Conservation (phyloP, 2,797 vertebrate species). For the Mionectes olivaceus region DNA sequence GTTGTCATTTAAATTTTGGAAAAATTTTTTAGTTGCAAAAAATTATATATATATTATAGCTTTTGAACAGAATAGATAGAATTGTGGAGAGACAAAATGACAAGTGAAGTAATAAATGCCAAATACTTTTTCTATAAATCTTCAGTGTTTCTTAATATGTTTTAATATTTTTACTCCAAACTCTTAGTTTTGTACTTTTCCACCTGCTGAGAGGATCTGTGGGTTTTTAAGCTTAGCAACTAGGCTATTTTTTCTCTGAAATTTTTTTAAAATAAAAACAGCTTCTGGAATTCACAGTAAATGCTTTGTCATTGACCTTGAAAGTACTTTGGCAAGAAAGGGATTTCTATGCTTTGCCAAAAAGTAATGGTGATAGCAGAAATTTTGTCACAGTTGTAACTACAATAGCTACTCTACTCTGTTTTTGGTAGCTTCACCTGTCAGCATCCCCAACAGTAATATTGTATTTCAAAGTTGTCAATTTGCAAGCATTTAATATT, state of each 20-base stretch:
- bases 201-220: not conserved
- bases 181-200: not conserved
- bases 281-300: not conserved
- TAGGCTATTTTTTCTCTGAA: conserved; percentile 1
- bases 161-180: not conserved
- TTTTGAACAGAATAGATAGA: not conserved
- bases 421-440: not conserved
- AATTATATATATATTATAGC: not conserved
- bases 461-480: not conserved
- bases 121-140: not conserved
- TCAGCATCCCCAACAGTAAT: not conserved
- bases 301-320: conserved; percentile 49
- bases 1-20: not conserved
- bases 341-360: conserved; percentile 10
- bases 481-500: not conserved
- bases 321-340: conserved; percentile 37
- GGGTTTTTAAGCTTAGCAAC: not conserved
- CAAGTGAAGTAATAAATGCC: not conserved
- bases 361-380: conserved; percentile 15
- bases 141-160: not conserved
- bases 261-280: conserved; percentile 39
- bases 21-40: not conserved
- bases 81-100: not conserved
- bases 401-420: not conserved
- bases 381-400: conserved; percentile 25